Percentiles rank a stretch among this genome's conserved stretches.
Evolutionary conservation across 1,140 invertebrate genomes (phyloP).

Genomic region (Bombyx mandarina): DNA sequence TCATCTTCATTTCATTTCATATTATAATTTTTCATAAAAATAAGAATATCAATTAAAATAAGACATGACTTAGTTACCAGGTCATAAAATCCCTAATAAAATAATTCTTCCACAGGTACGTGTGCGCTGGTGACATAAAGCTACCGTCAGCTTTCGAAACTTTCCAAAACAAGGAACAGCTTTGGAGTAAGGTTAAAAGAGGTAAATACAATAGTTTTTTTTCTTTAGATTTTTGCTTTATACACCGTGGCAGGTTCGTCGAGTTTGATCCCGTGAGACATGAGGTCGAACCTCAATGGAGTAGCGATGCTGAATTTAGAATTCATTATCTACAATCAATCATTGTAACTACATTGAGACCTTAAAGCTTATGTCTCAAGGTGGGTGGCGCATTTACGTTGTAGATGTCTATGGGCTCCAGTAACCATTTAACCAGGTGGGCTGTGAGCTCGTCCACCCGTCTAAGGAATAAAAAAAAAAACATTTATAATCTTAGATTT

Average conservation of each 20-base stretch:
- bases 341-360: too few species aligned
- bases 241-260: neutral
- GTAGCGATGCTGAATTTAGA: too few species aligned
- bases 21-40: too few species aligned
- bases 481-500: neutral
- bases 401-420: too few species aligned
- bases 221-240: neutral
- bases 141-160: conserved; percentile 88
- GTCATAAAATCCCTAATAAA: neutral
- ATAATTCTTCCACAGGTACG: conserved; percentile 68
- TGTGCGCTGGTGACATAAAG: conserved; percentile 86
- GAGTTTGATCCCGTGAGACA: too few species aligned
- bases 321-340: too few species aligned
- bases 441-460: neutral
- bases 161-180: conserved; percentile 89
- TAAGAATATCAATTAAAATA: too few species aligned
- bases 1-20: neutral
- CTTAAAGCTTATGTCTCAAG: too few species aligned
- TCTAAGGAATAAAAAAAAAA: conserved; percentile 9
- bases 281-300: too few species aligned
- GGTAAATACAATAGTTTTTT: conserved; percentile 68
- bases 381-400: too few species aligned
- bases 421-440: too few species aligned
- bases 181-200: conserved; percentile 88
- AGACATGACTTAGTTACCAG: too few species aligned